A percentile compares a stretch with the other conserved stretches of the same genome.
phyloP scores from a whole-genome alignment of 2,797 vertebrate genomes.

The Bradypodion ventrale region DNA sequence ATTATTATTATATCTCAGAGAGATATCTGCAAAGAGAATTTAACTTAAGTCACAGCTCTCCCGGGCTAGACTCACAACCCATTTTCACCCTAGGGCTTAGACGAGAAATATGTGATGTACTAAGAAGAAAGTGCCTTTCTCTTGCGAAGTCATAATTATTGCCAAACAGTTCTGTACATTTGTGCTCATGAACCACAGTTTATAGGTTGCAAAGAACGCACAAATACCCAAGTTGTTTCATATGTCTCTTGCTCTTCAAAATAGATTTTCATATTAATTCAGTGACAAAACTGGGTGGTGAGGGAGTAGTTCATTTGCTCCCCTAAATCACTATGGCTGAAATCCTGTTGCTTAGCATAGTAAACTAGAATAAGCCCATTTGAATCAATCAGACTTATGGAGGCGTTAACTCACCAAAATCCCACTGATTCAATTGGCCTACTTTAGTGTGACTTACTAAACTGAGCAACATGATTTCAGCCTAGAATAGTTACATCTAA shows the following conservation, averaged over 20 bases:
- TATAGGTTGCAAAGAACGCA: neutral
- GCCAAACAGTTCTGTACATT: neutral
- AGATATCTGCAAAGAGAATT: neutral
- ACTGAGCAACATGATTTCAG: too few relatives aligned
- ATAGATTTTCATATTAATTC: constrained; percentile 6
- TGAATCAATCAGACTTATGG: too few relatives aligned
- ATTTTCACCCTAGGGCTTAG: neutral
- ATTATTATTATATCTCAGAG: too few relatives aligned
- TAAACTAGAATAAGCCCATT: too few relatives aligned
- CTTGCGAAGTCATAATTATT: neutral
- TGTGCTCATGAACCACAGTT: neutral
- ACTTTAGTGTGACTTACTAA: too few relatives aligned
- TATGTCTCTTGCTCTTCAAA: constrained; percentile 14
- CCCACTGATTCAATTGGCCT: too few relatives aligned
- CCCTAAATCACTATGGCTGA: constrained; percentile 1
- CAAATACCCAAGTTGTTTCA: neutral
- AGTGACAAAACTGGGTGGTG: neutral
- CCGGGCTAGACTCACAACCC: neutral
- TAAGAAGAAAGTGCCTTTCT: neutral
- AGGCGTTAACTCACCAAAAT: too few relatives aligned
- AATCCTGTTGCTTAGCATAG: too few relatives aligned
- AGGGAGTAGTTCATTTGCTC: neutral
- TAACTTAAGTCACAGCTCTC: neutral
- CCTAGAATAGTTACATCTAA: neutral
- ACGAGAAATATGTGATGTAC: neutral